Evolutionary conservation across 1,140 invertebrate species (phyloP).

Genomic region (Lasaia peninsularis): DNA sequence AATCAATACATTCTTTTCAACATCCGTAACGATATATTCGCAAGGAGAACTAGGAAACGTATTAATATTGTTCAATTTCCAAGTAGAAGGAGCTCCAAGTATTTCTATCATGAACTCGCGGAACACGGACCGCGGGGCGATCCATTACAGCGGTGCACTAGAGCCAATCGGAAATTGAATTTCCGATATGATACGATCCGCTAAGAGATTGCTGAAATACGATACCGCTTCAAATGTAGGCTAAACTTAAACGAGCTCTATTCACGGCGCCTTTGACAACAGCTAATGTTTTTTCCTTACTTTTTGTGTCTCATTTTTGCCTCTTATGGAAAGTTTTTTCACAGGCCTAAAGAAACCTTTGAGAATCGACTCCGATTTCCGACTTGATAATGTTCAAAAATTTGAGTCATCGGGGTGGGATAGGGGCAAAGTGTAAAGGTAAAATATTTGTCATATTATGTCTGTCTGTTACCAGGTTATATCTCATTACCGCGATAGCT

Average conservation of each 20-base stretch:
- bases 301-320: neutral
- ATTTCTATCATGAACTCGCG: constrained; percentile 4
- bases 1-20: neutral
- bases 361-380: no score
- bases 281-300: neutral
- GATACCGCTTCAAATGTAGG: constrained; percentile 1
- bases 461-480: no score
- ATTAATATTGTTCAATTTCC: constrained; percentile 9
- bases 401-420: no score
- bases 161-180: constrained; percentile 39
- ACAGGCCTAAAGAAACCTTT: no score
- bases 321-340: no score
- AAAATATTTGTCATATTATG: no score
- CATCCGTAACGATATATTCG: neutral
- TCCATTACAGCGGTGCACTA: constrained; percentile 9
- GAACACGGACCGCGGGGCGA: constrained; percentile 3
- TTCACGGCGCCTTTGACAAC: neutral
- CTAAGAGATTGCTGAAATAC: constrained; percentile 5
- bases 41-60: neutral
- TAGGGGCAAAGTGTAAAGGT: no score
- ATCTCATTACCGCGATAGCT: no score
- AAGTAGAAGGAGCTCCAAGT: neutral
- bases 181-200: constrained; percentile 10
- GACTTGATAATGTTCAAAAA: no score
- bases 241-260: constrained; percentile 3